Conservation (phyloP, 2,888 invertebrate species). For the Synergus laeviventris region DNA sequence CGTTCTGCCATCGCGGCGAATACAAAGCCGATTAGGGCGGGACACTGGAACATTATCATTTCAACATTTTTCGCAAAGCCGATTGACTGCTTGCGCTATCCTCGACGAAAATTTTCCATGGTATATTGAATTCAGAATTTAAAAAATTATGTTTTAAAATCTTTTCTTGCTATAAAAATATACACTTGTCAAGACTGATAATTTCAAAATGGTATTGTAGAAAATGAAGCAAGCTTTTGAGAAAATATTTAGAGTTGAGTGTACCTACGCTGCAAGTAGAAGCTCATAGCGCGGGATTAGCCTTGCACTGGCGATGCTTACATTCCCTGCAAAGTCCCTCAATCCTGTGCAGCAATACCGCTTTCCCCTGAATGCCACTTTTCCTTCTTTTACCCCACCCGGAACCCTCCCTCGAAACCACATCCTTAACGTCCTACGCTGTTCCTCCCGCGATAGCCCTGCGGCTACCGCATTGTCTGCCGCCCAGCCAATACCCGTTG, state of each 20-base stretch:
- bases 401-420: conserved; percentile 55
- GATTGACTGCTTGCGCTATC: conserved; percentile 21
- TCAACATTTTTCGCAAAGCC: conserved; percentile 62
- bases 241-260: conserved; percentile 69
- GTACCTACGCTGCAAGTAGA: conserved; percentile 71
- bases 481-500: conserved; percentile 71
- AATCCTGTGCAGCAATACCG: conserved; percentile 54
- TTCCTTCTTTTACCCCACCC: conserved; percentile 52
- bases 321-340: conserved; percentile 72
- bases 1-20: conserved; percentile 61
- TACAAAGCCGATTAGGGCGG: conserved; percentile 73
- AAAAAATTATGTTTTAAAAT: background rate
- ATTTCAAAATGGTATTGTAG: background rate
- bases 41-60: conserved; percentile 72
- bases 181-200: background rate
- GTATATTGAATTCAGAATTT: conserved; percentile 1
- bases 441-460: conserved; percentile 73
- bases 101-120: conserved; percentile 15
- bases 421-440: conserved; percentile 62
- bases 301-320: conserved; percentile 75
- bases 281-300: conserved; percentile 75
- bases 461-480: conserved; percentile 75
- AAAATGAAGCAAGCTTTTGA: conserved; percentile 36
- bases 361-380: conserved; percentile 50
- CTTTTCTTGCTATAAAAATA: background rate